Evolutionary conservation across 2,888 invertebrate genomes (phyloP).

Genomic region (Andrena minutula): DNA sequence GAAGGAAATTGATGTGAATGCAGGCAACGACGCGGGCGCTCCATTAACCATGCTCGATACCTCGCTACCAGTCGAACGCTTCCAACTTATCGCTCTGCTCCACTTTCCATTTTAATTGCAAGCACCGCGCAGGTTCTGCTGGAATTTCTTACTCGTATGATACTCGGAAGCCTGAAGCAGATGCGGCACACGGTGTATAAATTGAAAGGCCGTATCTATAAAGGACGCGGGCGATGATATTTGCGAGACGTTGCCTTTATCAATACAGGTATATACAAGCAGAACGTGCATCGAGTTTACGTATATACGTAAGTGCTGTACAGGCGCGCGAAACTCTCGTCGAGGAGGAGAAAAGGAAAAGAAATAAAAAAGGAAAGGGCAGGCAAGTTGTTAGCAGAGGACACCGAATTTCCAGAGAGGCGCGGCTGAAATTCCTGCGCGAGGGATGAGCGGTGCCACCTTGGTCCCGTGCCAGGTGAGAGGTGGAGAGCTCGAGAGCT

Average conservation of each 20-base stretch:
- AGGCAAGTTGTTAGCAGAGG: background rate
- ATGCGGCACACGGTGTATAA: background rate
- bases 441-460: slow-evolving; percentile 59
- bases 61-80: background rate
- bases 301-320: too few species aligned
- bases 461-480: slow-evolving; percentile 63
- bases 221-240: background rate
- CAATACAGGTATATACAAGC: background rate
- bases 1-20: slow-evolving; percentile 47
- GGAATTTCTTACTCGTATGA: slow-evolving; percentile 16
- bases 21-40: slow-evolving; percentile 29
- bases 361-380: background rate
- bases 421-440: slow-evolving; percentile 57
- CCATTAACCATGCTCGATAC: slow-evolving; percentile 10
- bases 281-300: too few species aligned
- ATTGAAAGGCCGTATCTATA: background rate
- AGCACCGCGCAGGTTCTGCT: slow-evolving; percentile 21
- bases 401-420: slow-evolving; percentile 32
- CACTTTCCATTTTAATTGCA: slow-evolving; percentile 54
- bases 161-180: slow-evolving; percentile 2
- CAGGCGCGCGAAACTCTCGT: too few species aligned
- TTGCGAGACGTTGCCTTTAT: background rate
- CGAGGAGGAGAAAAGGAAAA: background rate
- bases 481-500: slow-evolving; percentile 67
- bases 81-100: slow-evolving; percentile 31